Evolutionary conservation across 2,888 invertebrate genomes (phyloP).

Genomic region (Syrista parreyssii): DNA sequence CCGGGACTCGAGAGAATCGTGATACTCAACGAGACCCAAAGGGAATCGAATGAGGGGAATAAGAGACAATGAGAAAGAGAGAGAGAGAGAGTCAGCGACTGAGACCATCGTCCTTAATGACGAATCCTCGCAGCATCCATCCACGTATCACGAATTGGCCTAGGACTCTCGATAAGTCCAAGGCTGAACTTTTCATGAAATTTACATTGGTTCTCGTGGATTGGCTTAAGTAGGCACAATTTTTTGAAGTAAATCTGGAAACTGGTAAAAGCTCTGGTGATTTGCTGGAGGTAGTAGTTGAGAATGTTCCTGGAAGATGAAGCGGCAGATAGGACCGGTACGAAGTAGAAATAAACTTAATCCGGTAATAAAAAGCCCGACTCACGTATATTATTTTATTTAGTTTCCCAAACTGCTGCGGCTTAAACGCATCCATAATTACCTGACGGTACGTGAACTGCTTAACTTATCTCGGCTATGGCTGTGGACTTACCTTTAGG

Average conservation of each 20-base stretch:
- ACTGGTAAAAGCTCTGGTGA: background rate
- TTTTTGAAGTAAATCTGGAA: background rate
- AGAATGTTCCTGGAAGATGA: conserved; percentile 5
- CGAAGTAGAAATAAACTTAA: conserved; percentile 44
- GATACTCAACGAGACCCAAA: background rate
- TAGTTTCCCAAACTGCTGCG: conserved; percentile 63
- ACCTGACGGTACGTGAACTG: conserved; percentile 62
- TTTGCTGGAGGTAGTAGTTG: background rate
- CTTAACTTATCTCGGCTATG: conserved; percentile 53
- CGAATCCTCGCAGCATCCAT: background rate
- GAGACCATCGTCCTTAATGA: background rate
- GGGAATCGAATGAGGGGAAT: background rate
- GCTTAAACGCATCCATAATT: conserved; percentile 66
- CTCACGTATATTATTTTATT: conserved; percentile 65
- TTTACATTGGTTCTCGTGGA: background rate
- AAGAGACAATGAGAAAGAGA: conserved; percentile 26
- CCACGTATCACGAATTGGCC: background rate
- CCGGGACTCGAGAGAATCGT: conserved; percentile 1
- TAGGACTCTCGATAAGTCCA: background rate
- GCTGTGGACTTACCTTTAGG: conserved; percentile 4
- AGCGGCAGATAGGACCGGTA: conserved; percentile 36
- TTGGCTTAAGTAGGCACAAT: background rate
- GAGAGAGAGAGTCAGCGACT: conserved; percentile 5
- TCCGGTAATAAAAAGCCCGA: conserved; percentile 61
- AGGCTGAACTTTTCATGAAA: background rate